Base-by-base conservation (phyloP, 23 tunicate species). In the Aplidium turbinatum region DNA sequence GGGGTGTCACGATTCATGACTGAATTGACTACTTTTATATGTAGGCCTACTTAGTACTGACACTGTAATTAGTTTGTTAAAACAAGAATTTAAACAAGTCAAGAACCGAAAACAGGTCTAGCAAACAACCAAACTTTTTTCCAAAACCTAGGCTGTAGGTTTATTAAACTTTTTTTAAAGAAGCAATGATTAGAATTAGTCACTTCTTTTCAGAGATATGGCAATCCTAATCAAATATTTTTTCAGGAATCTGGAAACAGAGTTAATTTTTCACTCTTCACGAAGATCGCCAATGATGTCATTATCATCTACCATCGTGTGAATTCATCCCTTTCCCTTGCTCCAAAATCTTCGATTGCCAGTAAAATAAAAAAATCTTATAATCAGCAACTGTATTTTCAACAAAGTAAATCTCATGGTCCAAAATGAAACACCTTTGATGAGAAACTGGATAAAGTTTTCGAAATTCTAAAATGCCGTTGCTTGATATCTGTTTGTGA, bases 341-440 rank as follows among this genome's bases (percentile, higher is more conserved):
- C 67, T 25, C 31, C 67, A 29, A 23, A 36, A 11, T 60, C 67
- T 60, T 60, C 35, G n/a, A 60, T 60, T 29, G 67, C 67, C n/a
- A 60, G 35, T 38, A 60, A n/a, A 29, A 60, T 60, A 4, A 60
- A 60, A 31, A 6, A 7, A 7, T 9, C 67, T n/a, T 23, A 60
- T 38, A 60, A 60, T 16, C 67, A 60, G 67, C 67, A 25, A 29
- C 35, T 60, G 31, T 29, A 60, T 38, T 60, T 60, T 23, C 67
- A 60, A 60, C 67, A 19, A 4, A 60, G 67, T 60, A n/a, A 38
- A 27, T 29, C 67, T 60, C 67, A 5, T 60, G 38, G 67, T 31
- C 67, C 30, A 60, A 60, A 60, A 23, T 38, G 67, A 9, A 60
- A 60, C 30, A 60, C 67, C 67, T 60, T 60, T 60, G 67, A 60